Base-by-base conservation (phyloP, 2,888 invertebrate species). In the Spisula solida region DNA sequence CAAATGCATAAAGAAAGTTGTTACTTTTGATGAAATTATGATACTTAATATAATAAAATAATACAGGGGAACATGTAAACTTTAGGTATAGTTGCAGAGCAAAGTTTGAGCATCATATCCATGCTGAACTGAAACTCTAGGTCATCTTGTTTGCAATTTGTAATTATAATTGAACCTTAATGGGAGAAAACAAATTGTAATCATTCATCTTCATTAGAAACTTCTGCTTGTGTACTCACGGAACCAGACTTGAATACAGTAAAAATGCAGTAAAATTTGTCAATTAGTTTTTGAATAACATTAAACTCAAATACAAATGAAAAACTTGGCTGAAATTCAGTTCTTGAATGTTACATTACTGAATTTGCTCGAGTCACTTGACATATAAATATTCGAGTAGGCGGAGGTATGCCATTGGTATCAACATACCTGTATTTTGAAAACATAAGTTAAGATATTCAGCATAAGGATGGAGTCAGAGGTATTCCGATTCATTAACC, bases 401-500 rank as follows among this genome's bases (percentile, higher is more conserved):
- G 75, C 75, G 75, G 5, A 16, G 75, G 75, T 75, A 75, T 75
- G 75, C 75, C 75, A 75, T 8, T 34, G 12, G 75, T 18, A 10
- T 34, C 5, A 31, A 31, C 75, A 75, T 75, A 75, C 75, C 75
- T 75, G 75, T 75, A 75, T 31, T 25, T 75, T 31, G 34, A 75
- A 75, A 75, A 31, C 75, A 75, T 75, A 75, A 75, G 75, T 75
- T 34, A 25, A 75, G 75, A 18, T 75, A 75, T 34, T 18, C 31
- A 34, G 25, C 31, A 31, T 31, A 75, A 75, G 75, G 75, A 75
- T 75, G 34, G 75, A 75, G 75, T 75, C 75, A 75, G 75, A 75
- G 31, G 34, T 75, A 75, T 75, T 75, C 75, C 75, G 12, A 75
- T 34, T 34, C 75, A 75, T 75, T 75, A 75, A 75, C 75, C 75